Evolutionary conservation across 2,797 vertebrate genomes (phyloP), one percentile per base, ranked within the genome.

Genomic region (Dendrocincla tyrannina): DNA sequence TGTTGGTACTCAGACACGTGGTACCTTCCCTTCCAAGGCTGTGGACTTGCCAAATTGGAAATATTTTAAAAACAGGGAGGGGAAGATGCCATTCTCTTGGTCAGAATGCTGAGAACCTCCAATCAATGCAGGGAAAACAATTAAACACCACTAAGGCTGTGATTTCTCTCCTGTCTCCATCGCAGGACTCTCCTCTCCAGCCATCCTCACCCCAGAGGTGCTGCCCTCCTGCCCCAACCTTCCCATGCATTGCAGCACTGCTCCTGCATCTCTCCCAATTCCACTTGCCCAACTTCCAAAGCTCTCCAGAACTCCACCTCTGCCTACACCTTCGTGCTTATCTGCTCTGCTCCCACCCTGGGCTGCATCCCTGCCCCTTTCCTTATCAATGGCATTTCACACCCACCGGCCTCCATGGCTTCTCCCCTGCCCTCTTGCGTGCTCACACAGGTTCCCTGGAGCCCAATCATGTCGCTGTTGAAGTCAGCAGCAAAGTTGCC

Each of bases 381-480:
- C 89, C 92, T 97, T 96, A 97, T 96, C 93, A 93, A 82, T 76
- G 41, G 15, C 27, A 91, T 92, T 94, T 92, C 94, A 98, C 95
- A 97, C 72, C 81, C 97, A 49, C 59, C 85, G 95, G 81, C 89
- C 94, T 94, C 73, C 97, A 98, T 98, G 98, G 98, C 98, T 96
- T 30, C 47, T 95, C 93, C 80, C 87, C 70, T 86, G 90, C 85
- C 81, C 63, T 88, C 73, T 46, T 95, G 85, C 93, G 80, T 89
- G 84, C 88, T 96, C 85, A 49, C 95, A 97, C 95, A 95, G 88
- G 93, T 95, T 89, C 50, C 10, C 37, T 11, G 46, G 42, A 93
- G 88, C 74, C 69, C 17, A 2, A 58, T 64, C 88, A 69, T 1
- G 56, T 79, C 79, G 64, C 89, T 50, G 52, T 41, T 91, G 74